Conservation (phyloP, 2,113 vertebrate species). For the Lepus timidus region DNA sequence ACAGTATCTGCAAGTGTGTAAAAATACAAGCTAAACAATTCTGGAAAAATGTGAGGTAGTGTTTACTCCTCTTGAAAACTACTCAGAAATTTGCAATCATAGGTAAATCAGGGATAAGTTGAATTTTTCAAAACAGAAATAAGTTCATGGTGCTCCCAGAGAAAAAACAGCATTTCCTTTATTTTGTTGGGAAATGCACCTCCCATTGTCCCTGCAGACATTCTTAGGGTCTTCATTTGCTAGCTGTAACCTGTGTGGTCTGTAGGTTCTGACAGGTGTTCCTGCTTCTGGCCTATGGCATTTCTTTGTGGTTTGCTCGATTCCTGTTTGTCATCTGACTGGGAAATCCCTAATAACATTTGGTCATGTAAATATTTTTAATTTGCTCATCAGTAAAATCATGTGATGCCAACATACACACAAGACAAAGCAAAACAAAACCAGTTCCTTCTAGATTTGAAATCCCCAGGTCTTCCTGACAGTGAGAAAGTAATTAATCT, state of each 20-base stretch:
- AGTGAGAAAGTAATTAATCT: background rate
- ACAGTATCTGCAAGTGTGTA: slow-evolving; percentile 43
- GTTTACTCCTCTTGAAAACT: slow-evolving; percentile 53
- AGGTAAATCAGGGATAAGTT: slow-evolving; percentile 8
- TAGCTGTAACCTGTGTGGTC: background rate
- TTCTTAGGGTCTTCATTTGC: background rate
- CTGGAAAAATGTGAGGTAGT: background rate
- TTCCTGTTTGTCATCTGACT: background rate
- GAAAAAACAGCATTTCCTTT: slow-evolving; percentile 24
- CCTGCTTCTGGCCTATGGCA: background rate
- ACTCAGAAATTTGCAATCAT: background rate
- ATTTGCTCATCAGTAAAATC: background rate
- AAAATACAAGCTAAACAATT: background rate
- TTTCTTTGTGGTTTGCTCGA: slow-evolving; percentile 28
- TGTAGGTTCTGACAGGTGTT: background rate
- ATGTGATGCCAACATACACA: background rate
- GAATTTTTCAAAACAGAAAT: slow-evolving; percentile 18
- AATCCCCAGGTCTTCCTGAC: background rate
- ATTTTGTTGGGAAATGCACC: background rate
- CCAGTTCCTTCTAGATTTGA: background rate
- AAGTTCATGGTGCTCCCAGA: background rate
- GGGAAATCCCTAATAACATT: background rate
- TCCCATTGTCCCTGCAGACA: background rate
- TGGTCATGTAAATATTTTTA: background rate
- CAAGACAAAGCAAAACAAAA: background rate